These are phyloP conservation scores for Plectus sambesii DNA, from an alignment of 1,140 invertebrate genomes.

Conservation along the genomic window DNA sequence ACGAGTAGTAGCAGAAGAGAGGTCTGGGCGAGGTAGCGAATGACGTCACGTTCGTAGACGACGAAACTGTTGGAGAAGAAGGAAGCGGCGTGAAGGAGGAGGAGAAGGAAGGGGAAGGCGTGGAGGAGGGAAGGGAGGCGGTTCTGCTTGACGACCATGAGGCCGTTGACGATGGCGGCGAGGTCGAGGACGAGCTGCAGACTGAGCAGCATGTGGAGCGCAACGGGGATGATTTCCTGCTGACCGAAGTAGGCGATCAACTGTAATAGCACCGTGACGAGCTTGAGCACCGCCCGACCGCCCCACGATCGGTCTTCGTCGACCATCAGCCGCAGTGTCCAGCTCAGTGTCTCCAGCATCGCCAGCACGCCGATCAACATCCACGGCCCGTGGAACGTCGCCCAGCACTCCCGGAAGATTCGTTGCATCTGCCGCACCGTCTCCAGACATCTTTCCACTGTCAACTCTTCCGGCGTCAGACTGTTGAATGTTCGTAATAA, in stretches of 20 bases:
- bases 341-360: conserved; percentile 14
- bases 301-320: no score
- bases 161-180: neutral
- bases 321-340: no score
- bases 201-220: no score
- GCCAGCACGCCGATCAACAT: conserved; percentile 20
- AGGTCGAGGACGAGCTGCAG: no score
- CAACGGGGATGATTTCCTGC: no score
- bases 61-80: conserved; percentile 23
- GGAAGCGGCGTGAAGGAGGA: conserved; percentile 13
- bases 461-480: no score
- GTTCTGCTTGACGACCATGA: neutral
- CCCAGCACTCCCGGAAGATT: conserved; percentile 17
- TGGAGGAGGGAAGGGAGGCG: neutral
- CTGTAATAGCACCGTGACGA: no score
- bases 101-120: neutral
- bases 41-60: conserved; percentile 16
- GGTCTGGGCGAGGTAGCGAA: conserved; percentile 16
- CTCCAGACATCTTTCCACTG: no score
- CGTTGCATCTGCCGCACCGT: conserved; percentile 19
- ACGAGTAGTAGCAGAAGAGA: conserved; percentile 6
- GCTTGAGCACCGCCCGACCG: no score
- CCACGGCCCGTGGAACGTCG: conserved; percentile 16
- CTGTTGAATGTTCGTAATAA: no score
- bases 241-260: no score